Percentiles rank a stretch among this genome's conserved stretches.
phyloP scores from a whole-genome alignment of 2,797 vertebrate genomes.

The Bovichtus variegatus region DNA sequence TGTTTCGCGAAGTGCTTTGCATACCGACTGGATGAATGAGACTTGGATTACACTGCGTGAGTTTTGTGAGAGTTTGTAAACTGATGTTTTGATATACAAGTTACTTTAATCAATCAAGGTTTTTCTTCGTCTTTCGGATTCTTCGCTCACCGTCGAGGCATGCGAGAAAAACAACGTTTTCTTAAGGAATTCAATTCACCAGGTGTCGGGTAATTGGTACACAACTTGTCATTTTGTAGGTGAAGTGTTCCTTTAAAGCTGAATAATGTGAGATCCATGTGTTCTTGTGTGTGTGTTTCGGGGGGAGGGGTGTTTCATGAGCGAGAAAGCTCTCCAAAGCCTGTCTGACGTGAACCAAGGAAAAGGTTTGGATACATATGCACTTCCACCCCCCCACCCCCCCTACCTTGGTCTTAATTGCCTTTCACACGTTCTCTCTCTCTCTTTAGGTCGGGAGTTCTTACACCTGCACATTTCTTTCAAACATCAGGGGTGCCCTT shows the following conservation, averaged over 20 bases:
- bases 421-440: constrained; percentile 48
- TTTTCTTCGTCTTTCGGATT: no score
- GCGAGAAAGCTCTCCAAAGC: constrained; percentile 31
- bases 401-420: constrained; percentile 45
- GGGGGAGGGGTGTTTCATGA: background rate
- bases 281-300: constrained; percentile 21
- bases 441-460: constrained; percentile 36
- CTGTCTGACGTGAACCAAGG: constrained; percentile 46
- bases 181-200: no score
- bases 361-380: constrained; percentile 27
- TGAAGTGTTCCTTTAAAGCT: background rate
- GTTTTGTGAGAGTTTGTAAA: no score
- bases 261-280: constrained; percentile 12
- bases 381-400: constrained; percentile 15
- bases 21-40: no score
- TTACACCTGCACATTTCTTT: constrained; percentile 70
- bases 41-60: no score
- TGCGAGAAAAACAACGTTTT: no score
- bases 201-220: no score
- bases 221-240: no score
- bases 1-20: no score
- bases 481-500: constrained; percentile 55
- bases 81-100: no score
- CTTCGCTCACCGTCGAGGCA: no score
- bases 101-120: no score